phyloP scores from a whole-genome alignment of 2,113 vertebrate genomes.

The Aegypius monachus region DNA sequence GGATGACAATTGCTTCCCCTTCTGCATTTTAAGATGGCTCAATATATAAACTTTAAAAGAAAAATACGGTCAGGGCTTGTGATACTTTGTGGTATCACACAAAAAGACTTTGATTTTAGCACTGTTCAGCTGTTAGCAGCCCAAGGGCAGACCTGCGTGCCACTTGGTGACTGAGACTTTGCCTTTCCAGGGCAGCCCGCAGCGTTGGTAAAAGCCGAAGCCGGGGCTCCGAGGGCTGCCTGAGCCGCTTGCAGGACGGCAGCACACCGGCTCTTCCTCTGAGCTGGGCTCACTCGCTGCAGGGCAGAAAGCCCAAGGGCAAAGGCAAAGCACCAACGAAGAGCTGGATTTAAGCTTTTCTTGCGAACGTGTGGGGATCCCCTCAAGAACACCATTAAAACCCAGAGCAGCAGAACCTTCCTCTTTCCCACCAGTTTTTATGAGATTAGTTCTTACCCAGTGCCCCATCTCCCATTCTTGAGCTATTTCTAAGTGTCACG shows the following conservation, averaged over 20 bases:
- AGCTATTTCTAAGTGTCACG: neutral
- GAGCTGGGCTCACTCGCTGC: neutral
- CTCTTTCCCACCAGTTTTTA: neutral
- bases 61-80: neutral
- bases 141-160: too few relatives aligned
- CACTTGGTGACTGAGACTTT: neutral
- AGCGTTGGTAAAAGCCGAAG: too few relatives aligned
- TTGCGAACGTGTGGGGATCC: accelerated
- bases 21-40: neutral
- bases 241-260: neutral
- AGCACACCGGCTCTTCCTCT: neutral
- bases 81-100: neutral
- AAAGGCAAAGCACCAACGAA: neutral
- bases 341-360: neutral
- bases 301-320: too few relatives aligned
- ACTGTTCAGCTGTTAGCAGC: neutral
- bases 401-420: neutral
- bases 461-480: neutral
- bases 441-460: neutral
- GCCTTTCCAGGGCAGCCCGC: neutral
- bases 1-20: neutral
- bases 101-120: neutral
- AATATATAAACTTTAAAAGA: neutral
- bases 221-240: too few relatives aligned
- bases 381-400: neutral